These are phyloP conservation scores for Leptinotarsa tumamoca DNA, from an alignment of 2,888 invertebrate genomes.

Conservation along the genomic window DNA sequence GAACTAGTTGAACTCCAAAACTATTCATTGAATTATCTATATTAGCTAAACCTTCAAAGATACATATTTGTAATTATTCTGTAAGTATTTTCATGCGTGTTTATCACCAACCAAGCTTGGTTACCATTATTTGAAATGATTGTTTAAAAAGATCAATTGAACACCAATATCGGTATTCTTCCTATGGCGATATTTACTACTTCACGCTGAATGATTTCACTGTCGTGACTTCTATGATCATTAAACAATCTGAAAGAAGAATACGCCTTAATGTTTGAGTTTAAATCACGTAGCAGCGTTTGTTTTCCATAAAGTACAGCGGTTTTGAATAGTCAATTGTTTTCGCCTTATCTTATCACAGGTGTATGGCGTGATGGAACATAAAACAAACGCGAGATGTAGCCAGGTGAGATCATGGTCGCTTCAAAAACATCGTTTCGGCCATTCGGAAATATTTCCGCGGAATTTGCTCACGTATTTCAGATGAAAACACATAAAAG, in stretches of 20 bases:
- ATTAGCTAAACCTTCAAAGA: too few species aligned
- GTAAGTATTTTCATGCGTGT: too few species aligned
- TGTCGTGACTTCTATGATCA: slow-evolving; percentile 22
- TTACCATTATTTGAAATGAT: neutral
- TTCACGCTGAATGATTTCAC: slow-evolving; percentile 17
- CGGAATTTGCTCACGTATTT: slow-evolving; percentile 1
- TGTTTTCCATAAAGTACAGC: slow-evolving; percentile 21
- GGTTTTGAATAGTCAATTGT: slow-evolving; percentile 28
- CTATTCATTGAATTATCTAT: too few species aligned
- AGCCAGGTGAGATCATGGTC: slow-evolving; percentile 24
- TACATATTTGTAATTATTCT: too few species aligned
- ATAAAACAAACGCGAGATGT: slow-evolving; percentile 25
- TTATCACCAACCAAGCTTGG: neutral
- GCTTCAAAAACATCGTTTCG: slow-evolving; percentile 10
- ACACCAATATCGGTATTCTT: neutral
- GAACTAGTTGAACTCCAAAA: too few species aligned
- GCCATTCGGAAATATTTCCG: neutral
- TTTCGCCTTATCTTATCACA: slow-evolving; percentile 30
- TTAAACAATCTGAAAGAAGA: slow-evolving; percentile 24
- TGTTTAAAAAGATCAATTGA: neutral
- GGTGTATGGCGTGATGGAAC: slow-evolving; percentile 30
- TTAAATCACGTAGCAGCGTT: slow-evolving; percentile 23
- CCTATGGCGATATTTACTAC: slow-evolving; percentile 19
- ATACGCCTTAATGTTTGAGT: slow-evolving; percentile 14
- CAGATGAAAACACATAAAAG: neutral